Percentiles rank a stretch among this genome's conserved stretches.
phyloP scores from a whole-genome alignment of 2,888 invertebrate genomes.

The Julus scandinavius region DNA sequence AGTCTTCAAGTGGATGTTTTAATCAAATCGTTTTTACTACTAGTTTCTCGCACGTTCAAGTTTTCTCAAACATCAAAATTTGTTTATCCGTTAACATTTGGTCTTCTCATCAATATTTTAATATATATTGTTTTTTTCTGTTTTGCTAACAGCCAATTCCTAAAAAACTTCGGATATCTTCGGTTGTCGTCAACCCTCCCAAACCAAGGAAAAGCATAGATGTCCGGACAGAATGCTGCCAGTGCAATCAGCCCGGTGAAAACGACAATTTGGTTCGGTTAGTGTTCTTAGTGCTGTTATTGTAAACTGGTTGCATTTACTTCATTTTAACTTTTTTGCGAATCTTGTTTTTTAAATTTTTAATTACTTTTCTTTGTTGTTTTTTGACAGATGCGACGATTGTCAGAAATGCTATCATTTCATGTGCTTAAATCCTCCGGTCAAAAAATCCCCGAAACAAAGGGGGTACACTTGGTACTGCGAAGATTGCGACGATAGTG shows the following conservation, averaged over 20 bases:
- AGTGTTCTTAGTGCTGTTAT: no score
- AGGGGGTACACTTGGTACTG: slow-evolving; percentile 96
- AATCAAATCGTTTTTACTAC: no score
- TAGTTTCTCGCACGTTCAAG: no score
- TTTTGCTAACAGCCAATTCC: neutral
- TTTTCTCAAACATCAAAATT: no score
- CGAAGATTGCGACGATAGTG: slow-evolving; percentile 93
- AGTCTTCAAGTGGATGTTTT: no score
- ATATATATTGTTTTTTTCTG: neutral
- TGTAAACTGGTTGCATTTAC: no score
- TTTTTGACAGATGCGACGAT: slow-evolving; percentile 68
- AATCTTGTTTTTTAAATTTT: no score
- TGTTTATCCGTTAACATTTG: no score
- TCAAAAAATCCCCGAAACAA: slow-evolving; percentile 92
- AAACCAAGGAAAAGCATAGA: slow-evolving; percentile 58
- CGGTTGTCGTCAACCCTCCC: neutral
- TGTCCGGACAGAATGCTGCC: slow-evolving; percentile 72
- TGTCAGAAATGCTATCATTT: slow-evolving; percentile 92
- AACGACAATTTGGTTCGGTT: slow-evolving; percentile 77
- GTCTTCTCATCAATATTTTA: no score
- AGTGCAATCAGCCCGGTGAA: slow-evolving; percentile 74
- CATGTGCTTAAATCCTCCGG: slow-evolving; percentile 90
- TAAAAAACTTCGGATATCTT: neutral
- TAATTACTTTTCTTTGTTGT: neutral
- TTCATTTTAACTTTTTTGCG: no score